Conservation (phyloP, 53 echinoderm and acorn worm species). For the Mesocentrotus franciscanus region DNA sequence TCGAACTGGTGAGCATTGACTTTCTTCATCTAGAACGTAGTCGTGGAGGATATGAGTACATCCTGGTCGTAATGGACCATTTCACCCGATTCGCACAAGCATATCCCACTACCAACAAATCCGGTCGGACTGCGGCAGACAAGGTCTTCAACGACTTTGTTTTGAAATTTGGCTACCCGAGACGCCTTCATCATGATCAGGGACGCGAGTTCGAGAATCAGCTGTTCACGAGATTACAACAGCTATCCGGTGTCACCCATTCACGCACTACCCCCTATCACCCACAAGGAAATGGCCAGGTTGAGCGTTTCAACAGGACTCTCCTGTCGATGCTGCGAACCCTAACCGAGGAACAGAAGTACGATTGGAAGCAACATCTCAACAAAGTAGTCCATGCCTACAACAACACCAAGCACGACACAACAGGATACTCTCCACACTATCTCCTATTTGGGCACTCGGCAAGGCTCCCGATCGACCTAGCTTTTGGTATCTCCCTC, state of each 20-base stretch:
- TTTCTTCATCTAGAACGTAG: constrained; percentile 68
- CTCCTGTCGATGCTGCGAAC: constrained; percentile 76
- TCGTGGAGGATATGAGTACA: constrained; percentile 54
- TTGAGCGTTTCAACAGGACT: constrained; percentile 76
- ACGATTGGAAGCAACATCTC: constrained; percentile 63
- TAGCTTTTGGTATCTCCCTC: constrained; percentile 45
- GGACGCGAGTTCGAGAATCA: constrained; percentile 77
- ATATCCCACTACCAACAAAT: constrained; percentile 72
- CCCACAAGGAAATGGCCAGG: constrained; percentile 77
- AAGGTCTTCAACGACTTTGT: constrained; percentile 76
- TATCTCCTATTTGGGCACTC: constrained; percentile 65
- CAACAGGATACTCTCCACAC: constrained; percentile 69
- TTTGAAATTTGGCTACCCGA: constrained; percentile 73
- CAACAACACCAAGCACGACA: constrained; percentile 64
- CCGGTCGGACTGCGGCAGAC: constrained; percentile 69
- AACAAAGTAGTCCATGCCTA: constrained; percentile 79
- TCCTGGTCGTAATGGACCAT: constrained; percentile 56
- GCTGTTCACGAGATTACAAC: constrained; percentile 66
- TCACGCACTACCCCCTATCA: constrained; percentile 80
- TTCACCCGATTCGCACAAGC: constrained; percentile 72
- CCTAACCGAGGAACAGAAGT: constrained; percentile 50
- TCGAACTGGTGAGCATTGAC: constrained; percentile 76
- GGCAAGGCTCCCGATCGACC: constrained; percentile 64
- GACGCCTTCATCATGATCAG: constrained; percentile 74
- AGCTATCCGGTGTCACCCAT: constrained; percentile 32